phyloP scores from a whole-genome alignment of 2,888 invertebrate species.

The Eremobia ochroleuca region DNA sequence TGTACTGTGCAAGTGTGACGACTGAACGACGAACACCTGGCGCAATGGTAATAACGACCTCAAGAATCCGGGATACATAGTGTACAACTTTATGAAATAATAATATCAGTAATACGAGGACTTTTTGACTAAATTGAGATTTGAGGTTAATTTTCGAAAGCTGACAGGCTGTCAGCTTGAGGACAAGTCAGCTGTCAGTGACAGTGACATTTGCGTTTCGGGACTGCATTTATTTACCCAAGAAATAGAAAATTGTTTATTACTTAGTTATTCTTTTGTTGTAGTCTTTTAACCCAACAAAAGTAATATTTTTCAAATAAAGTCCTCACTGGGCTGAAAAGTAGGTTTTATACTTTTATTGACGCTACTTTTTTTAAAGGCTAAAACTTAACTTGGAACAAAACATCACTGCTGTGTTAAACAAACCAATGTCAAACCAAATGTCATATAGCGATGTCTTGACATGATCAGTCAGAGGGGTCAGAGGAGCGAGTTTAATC shows the following conservation, averaged over 20 bases:
- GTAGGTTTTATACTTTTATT: not conserved
- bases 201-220: slow-evolving; percentile 24
- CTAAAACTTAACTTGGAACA: not conserved
- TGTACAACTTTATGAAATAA: not conserved
- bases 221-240: not conserved
- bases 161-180: not conserved
- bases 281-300: too few species aligned
- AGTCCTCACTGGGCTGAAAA: not conserved
- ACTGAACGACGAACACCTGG: slow-evolving; percentile 52
- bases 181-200: not conserved
- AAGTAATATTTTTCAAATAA: not conserved
- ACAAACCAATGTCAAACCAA: not conserved
- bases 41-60: slow-evolving; percentile 65
- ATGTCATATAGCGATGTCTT: not conserved
- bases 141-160: slow-evolving; percentile 36
- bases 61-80: slow-evolving; percentile 66
- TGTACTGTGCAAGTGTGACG: slow-evolving; percentile 72
- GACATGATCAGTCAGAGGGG: too few species aligned
- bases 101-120: not conserved
- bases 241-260: not conserved
- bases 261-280: not conserved
- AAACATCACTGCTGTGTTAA: not conserved
- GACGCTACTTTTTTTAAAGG: not conserved
- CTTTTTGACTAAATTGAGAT: not conserved
- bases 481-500: not conserved